These are phyloP conservation scores for Phymanthus crucifer DNA, from an alignment of 92 coral and sea anemone species.

Conservation along the genomic window DNA sequence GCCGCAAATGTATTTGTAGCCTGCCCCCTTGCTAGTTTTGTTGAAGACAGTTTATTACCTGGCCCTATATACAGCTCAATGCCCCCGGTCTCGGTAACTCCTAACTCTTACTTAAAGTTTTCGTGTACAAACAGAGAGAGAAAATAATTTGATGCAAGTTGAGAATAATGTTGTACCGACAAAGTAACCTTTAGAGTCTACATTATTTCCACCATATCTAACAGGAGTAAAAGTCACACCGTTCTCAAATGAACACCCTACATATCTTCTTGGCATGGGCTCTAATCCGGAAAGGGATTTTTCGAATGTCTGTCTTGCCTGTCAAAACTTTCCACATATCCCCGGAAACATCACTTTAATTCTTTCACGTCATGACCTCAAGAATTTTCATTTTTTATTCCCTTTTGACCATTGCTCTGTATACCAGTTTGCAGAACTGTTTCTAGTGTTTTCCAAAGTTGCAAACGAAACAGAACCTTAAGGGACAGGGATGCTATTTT, in stretches of 20 bases:
- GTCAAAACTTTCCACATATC: conserved; percentile 33
- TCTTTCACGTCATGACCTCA: conserved; percentile 21
- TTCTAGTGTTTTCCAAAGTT: not conserved
- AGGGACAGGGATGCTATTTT: no score
- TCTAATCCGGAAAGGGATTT: conserved; percentile 40
- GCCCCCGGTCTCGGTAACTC: no score
- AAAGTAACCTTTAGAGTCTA: no score
- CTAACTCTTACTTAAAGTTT: no score
- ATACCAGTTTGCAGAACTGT: not conserved
- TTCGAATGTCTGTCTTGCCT: conserved; percentile 36
- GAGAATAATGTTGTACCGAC: no score
- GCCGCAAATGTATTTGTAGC: no score
- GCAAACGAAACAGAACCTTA: not conserved
- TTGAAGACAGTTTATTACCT: no score
- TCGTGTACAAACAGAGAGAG: no score
- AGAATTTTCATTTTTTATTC: not conserved
- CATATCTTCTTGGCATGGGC: conserved; percentile 29
- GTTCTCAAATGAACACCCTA: conserved; percentile 26
- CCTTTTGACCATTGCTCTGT: not conserved
- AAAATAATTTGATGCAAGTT: no score
- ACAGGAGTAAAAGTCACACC: conserved; percentile 19
- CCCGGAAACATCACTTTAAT: conserved; percentile 43
- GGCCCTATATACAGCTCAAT: no score
- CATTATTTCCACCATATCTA: not conserved
- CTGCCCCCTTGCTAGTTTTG: no score